Base-by-base conservation (phyloP, 1,140 invertebrate species). In the Leptinotarsa defecta region DNA sequence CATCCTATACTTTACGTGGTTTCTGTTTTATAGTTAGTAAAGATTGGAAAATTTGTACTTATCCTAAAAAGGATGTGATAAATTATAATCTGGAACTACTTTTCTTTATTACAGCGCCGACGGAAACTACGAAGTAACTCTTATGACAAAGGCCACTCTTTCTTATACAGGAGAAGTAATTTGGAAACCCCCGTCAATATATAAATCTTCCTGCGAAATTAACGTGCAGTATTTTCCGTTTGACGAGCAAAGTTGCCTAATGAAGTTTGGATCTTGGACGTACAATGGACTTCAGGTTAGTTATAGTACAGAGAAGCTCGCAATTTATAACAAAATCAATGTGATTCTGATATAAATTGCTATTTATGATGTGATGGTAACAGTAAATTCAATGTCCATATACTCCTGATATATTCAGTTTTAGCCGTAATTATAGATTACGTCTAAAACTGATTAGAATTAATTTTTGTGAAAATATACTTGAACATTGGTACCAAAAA, bases 171-270 rank as follows among this genome's bases (percentile, higher is more conserved):
- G 97, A 0, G 94, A 96, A 85, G 95, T 98, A 15, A 91, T 92
- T 67, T 99, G 97, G 98, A 97, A 97, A 85, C 98, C 98, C 0
- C 98, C 98, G 1, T 98, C 97, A 0, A 99, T 99, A 86, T 99
- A 99, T 87, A 99, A 99, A 86, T 98, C 96, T 27, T 98, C 96
- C 0, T 99, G 98, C 83, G 94, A 96, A 86, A 97, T 97, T 78
- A 94, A 95, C 83, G 94, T 99, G 0, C 94, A 99, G 85, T 99
- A 96, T 87, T 99, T 97, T 84, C 95, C 95, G 1, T 98, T 97
- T 83, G 95, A 98, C 84, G 94, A 95, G 81, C 96, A 98, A 86
- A 95, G 92, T 69, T 98, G 96, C 84, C 91, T 94, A 77, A 96
- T 98, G 94, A 97, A 96, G 86, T 98, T 99, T 82, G 96, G 96